Conservation (phyloP, 2,113 vertebrate species). For the Brachypteracias leptosomus region DNA sequence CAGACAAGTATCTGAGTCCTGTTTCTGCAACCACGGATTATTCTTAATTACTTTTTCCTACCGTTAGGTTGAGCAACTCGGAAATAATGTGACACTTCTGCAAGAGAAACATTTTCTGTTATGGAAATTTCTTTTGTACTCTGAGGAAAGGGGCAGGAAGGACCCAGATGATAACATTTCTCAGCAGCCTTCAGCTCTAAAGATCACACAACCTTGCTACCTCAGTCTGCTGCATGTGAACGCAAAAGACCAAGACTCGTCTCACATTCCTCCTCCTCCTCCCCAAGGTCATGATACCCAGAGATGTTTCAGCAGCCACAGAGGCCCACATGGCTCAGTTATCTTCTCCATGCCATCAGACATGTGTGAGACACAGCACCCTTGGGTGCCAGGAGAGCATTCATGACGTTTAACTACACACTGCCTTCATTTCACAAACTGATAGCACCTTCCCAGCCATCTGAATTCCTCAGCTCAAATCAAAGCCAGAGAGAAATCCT, state of each 20-base stretch:
- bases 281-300: neutral
- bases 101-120: slow-evolving; percentile 9
- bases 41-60: slow-evolving; percentile 31
- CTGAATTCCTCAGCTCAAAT: neutral
- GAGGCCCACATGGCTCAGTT: neutral
- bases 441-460: neutral
- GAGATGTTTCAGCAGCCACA: neutral
- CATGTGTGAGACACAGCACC: neutral
- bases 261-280: neutral
- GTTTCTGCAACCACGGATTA: slow-evolving; percentile 3
- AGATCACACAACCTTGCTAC: neutral
- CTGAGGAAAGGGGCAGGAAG: neutral
- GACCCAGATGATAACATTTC: neutral
- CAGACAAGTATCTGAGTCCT: neutral
- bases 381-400: neutral
- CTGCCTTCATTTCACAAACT: neutral
- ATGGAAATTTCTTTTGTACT: neutral
- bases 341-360: neutral
- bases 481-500: neutral
- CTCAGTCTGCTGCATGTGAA: neutral
- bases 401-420: neutral
- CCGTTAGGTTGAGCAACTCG: slow-evolving; percentile 3
- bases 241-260: neutral
- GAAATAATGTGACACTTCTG: neutral
- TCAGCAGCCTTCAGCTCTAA: neutral